Base-by-base conservation (phyloP, 2,888 invertebrate species). In the Yponomeuta evonymella region DNA sequence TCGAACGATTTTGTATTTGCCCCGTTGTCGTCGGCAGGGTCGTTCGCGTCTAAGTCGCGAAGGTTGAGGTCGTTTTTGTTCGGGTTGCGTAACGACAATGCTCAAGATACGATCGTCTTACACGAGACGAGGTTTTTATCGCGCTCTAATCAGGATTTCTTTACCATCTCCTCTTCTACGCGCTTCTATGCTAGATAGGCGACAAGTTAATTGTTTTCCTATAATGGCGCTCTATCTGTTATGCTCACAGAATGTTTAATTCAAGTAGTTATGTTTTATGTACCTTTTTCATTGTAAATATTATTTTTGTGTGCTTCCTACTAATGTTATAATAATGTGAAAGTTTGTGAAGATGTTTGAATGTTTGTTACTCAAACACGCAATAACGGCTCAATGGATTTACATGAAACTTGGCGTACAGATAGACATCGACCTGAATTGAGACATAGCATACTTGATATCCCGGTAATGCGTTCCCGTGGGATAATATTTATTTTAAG, bases 1-100 rank as follows among this genome's bases (percentile, higher is more conserved):
- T 67, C 43, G 43, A 33, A 67, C n/a, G 67, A 67, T n/a, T 67
- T 67, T 36, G 67, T 67, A 67, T 36, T 67, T 33, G 67, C 33
- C 51, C 15, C 51, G 51, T 58, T 58, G 15, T 58, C 51, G 43
- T 3, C 33, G 33, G 67, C 29, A 12, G 43, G n/a, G 67, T 36
- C 43, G 67, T 12, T 43, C 43, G 43, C 43, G 36, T 43, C 67
- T 5, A 43, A 15, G 29, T 8, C 36, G 43, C 33, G 67, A 67
- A 67, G 67, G 67, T 67, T 67, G 67, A 67, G 67, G 67, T 67
- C 33, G 67, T 67, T 67, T 67, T 67, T 67, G 36, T 33, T 43
- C 29, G 65, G 43, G 43, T 67, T 67, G 67, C 67, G 67, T 67
- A 33, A 67, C 67, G 67, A 67, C 67, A 33, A 67, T 36, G 33